A percentile compares a stretch with the other conserved stretches of the same genome.
Conservation (phyloP, 2,113 vertebrate species). For the Elanoides forficatus region DNA sequence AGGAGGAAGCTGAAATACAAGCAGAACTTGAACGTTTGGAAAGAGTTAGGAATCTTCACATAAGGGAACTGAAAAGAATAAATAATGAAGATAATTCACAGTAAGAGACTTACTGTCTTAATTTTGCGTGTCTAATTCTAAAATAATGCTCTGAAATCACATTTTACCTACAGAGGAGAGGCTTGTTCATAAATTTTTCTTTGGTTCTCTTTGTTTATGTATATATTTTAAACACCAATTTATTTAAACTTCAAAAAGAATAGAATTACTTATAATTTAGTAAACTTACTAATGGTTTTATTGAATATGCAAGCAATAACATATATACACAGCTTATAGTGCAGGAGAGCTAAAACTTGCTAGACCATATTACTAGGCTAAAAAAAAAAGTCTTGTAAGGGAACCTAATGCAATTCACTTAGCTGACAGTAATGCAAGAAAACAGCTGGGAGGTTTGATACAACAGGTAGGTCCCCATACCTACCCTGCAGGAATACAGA, state of each 20-base stretch:
- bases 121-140: not conserved
- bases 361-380: not conserved
- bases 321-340: not conserved
- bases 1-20: slow-evolving; percentile 99
- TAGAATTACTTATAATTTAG: not conserved
- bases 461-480: not conserved
- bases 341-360: not conserved
- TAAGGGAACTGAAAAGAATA: slow-evolving; percentile 99
- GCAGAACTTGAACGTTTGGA: slow-evolving; percentile 98
- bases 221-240: not conserved
- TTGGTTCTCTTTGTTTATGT: not conserved
- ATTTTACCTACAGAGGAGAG: not conserved
- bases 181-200: not conserved
- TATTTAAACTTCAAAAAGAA: not conserved
- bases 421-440: not conserved
- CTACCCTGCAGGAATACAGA: not conserved
- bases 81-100: slow-evolving; percentile 99
- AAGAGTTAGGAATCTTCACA: slow-evolving; percentile 99
- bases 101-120: slow-evolving; percentile 79
- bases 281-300: not conserved
- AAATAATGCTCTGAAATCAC: not conserved
- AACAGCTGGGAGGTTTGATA: not conserved
- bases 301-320: not conserved
- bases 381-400: not conserved
- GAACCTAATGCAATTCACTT: not conserved